Evolutionary conservation across 2,797 vertebrate genomes (phyloP).

Genomic region (Lepilemur septentrionalis): DNA sequence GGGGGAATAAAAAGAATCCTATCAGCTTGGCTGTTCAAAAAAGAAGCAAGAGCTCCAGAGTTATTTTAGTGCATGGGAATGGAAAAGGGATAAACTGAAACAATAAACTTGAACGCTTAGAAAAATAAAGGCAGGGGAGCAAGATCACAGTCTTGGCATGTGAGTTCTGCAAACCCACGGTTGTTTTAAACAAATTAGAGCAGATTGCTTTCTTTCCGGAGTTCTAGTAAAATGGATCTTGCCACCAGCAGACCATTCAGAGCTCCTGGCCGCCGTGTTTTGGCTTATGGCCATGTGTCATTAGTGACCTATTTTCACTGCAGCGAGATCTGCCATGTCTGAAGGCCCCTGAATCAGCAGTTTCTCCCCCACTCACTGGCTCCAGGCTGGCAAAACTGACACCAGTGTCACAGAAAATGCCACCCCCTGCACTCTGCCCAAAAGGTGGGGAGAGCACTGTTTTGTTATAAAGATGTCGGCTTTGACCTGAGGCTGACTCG

Average conservation of each 20-base stretch:
- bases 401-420: conserved; percentile 10
- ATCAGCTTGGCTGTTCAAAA: conserved; percentile 51
- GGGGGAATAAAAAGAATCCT: not conserved
- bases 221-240: conserved; percentile 71
- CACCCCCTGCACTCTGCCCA: not conserved
- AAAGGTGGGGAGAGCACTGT: not conserved
- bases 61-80: conserved; percentile 70
- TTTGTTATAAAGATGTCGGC: conserved; percentile 7
- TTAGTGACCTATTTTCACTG: conserved; percentile 86
- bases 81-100: conserved; percentile 69
- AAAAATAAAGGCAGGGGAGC: conserved; percentile 60
- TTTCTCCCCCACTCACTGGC: conserved; percentile 65
- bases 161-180: conserved; percentile 40
- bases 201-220: conserved; percentile 72
- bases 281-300: conserved; percentile 81
- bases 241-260: conserved; percentile 57
- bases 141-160: conserved; percentile 48
- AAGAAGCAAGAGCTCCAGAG: conserved; percentile 52
- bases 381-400: conserved; percentile 53
- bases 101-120: conserved; percentile 72
- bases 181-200: conserved; percentile 78
- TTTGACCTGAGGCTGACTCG: conserved; percentile 61
- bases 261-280: conserved; percentile 73
- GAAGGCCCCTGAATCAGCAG: conserved; percentile 83
- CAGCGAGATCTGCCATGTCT: conserved; percentile 77